phyloP scores from a whole-genome alignment of 2,888 invertebrate genomes.

The Hermaeophaga mercurialis region DNA sequence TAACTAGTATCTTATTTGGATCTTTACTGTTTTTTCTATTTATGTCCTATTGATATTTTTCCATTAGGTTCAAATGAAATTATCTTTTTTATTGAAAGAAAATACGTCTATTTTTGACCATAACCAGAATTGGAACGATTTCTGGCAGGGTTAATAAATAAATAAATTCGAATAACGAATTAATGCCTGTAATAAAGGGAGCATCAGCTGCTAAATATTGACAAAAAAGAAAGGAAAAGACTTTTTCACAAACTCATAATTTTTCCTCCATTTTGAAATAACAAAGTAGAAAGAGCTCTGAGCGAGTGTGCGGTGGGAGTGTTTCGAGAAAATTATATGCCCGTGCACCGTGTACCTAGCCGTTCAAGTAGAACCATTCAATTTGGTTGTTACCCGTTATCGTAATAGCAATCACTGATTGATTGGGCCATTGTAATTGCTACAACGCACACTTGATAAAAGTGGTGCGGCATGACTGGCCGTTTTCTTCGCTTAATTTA shows the following conservation, averaged over 20 bases:
- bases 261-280: conserved; percentile 33
- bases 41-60: too few species aligned
- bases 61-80: too few species aligned
- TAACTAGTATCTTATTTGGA: too few species aligned
- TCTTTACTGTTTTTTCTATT: too few species aligned
- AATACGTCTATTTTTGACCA: too few species aligned
- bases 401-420: conserved; percentile 37
- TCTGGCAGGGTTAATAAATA: too few species aligned
- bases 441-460: conserved; percentile 47
- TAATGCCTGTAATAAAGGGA: background rate
- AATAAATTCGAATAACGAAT: too few species aligned
- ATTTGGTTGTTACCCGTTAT: conserved; percentile 31
- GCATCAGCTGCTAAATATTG: conserved; percentile 10
- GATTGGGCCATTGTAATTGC: conserved; percentile 45
- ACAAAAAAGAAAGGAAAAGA: conserved; percentile 18
- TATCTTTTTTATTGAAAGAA: too few species aligned
- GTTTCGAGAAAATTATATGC: conserved; percentile 48
- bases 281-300: conserved; percentile 22
- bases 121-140: too few species aligned
- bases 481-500: conserved; percentile 51
- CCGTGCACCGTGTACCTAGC: conserved; percentile 41
- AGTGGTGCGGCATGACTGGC: conserved; percentile 48
- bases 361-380: conserved; percentile 39
- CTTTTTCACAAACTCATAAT: conserved; percentile 25
- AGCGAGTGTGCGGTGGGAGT: conserved; percentile 42